A percentile compares a stretch with the other conserved stretches of the same genome.
Conservation (phyloP, 53 echinoderm and acorn worm genomes). For the Mesocentrotus franciscanus region DNA sequence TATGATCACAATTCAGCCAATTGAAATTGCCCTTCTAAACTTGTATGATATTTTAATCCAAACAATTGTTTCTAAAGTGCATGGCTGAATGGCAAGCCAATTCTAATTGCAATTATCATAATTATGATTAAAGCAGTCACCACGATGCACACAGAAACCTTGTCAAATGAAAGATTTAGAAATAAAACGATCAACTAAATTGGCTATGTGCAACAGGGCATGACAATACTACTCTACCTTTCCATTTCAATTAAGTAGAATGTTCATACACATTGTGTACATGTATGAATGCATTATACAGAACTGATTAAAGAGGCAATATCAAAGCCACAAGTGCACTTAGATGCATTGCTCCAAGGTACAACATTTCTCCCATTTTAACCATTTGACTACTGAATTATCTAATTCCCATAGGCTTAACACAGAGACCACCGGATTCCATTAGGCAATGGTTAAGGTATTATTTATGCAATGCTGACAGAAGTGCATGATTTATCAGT, state of each 20-base stretch:
- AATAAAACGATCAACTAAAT: not conserved
- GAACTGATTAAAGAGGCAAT: not conserved
- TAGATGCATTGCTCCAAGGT: not conserved
- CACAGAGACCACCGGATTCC: too few relatives aligned
- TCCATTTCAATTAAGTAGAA: not conserved
- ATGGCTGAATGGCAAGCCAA: too few relatives aligned
- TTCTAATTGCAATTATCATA: not conserved
- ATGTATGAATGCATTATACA: not conserved
- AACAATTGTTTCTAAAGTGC: too few relatives aligned
- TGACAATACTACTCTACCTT: not conserved
- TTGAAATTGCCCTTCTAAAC: too few relatives aligned
- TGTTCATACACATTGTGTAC: not conserved
- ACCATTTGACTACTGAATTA: too few relatives aligned
- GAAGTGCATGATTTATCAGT: conserved; percentile 10
- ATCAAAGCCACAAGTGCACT: not conserved
- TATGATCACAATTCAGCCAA: too few relatives aligned
- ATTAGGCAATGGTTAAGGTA: too few relatives aligned
- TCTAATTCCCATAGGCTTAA: too few relatives aligned
- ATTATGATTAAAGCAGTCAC: not conserved
- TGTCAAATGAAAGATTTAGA: not conserved
- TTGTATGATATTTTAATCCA: too few relatives aligned
- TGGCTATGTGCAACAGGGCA: not conserved
- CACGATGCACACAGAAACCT: not conserved
- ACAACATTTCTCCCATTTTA: not conserved
- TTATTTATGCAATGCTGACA: not conserved